These are phyloP conservation scores for Mesoligia furuncula DNA, from an alignment of 2,888 invertebrate genomes.

Conservation along the genomic window DNA sequence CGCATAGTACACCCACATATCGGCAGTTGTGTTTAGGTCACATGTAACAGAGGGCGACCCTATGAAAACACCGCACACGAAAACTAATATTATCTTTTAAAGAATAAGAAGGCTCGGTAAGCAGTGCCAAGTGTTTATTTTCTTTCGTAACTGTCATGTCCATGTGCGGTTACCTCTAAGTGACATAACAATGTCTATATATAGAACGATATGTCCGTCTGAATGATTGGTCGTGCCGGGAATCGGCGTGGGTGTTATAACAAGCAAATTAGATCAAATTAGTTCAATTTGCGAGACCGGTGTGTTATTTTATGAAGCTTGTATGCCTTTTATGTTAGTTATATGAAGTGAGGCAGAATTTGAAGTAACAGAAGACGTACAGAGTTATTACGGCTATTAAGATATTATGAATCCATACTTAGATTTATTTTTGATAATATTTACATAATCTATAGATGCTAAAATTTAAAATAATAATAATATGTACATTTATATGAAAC, in stretches of 20 bases:
- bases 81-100: not conserved
- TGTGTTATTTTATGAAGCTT: slow-evolving; percentile 28
- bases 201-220: slow-evolving; percentile 49
- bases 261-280: slow-evolving; percentile 82
- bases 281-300: slow-evolving; percentile 74
- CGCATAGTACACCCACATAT: not conserved
- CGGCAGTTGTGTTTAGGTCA: not conserved
- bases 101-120: not conserved
- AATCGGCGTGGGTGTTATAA: slow-evolving; percentile 76
- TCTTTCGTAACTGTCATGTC: not conserved
- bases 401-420: too few relatives aligned
- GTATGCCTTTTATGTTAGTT: slow-evolving; percentile 2
- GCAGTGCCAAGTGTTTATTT: slow-evolving; percentile 22
- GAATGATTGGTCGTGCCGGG: slow-evolving; percentile 51
- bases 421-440: too few relatives aligned
- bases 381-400: not conserved
- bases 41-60: not conserved
- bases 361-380: not conserved
- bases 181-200: slow-evolving; percentile 57
- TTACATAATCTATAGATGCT: too few relatives aligned
- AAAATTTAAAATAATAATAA: too few relatives aligned
- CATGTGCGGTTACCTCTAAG: slow-evolving; percentile 26
- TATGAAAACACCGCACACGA: not conserved
- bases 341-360: not conserved
- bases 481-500: too few relatives aligned